A percentile compares a stretch with the other conserved stretches of the same genome.
These are phyloP conservation scores for Bovichtus diacanthus DNA, from an alignment of 2,797 vertebrate species.

Conservation along the genomic window DNA sequence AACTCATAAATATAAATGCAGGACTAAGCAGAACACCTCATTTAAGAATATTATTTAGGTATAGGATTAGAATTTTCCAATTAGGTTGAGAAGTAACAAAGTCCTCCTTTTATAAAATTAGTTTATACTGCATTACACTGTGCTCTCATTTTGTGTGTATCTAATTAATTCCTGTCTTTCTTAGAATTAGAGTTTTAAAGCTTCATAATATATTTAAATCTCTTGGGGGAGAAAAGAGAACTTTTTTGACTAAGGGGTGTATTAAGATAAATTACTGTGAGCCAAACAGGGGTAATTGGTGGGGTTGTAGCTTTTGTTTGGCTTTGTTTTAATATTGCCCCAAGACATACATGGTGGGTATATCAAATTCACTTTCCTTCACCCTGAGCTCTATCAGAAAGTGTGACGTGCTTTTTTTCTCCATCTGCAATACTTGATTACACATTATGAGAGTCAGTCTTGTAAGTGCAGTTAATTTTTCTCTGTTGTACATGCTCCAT, in stretches of 20 bases:
- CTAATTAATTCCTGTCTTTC: slow-evolving; percentile 78
- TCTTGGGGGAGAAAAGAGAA: slow-evolving; percentile 55
- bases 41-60: slow-evolving; percentile 73
- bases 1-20: slow-evolving; percentile 50
- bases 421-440: slow-evolving; percentile 5
- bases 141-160: slow-evolving; percentile 76
- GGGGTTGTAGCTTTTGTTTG: slow-evolving; percentile 58
- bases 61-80: slow-evolving; percentile 77
- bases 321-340: slow-evolving; percentile 63
- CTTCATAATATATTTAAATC: slow-evolving; percentile 72
- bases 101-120: slow-evolving; percentile 76
- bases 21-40: slow-evolving; percentile 58
- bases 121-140: slow-evolving; percentile 76
- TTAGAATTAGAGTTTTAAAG: slow-evolving; percentile 70
- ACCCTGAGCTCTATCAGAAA: slow-evolving; percentile 26
- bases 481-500: background rate
- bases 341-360: slow-evolving; percentile 37
- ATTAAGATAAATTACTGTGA: slow-evolving; percentile 75
- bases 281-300: slow-evolving; percentile 74
- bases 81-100: slow-evolving; percentile 75
- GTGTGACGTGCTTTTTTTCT: slow-evolving; percentile 23
- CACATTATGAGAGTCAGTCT: slow-evolving; percentile 29
- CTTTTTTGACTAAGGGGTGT: slow-evolving; percentile 70
- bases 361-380: slow-evolving; percentile 35
- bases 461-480: slow-evolving; percentile 3